Evolutionary conservation across 1,140 invertebrate species (phyloP), one percentile per base, ranked within the genome.

Genomic region (Nomia melanderi): DNA sequence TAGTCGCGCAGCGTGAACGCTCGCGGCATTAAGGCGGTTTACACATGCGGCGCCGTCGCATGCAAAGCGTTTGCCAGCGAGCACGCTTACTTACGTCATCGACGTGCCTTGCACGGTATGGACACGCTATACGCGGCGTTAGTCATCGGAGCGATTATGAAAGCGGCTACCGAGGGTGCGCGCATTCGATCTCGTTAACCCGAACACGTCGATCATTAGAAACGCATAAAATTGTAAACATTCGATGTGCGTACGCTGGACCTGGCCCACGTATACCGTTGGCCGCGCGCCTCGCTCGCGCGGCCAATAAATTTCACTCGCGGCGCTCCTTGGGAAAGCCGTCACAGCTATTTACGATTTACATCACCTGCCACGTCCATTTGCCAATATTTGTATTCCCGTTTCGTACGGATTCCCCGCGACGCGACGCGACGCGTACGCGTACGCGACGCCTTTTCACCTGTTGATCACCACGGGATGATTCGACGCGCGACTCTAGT

Each of bases 91-190:
- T 90, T 87, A 86, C 89, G 90, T 91, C 90, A 91, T 79, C 80
- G 87, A 70, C 84, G 72, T 90, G 86, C 90, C 90, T 78, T 90
- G 87, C 89, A 90, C 87, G 88, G 88, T 79, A 86, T 89, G 85
- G 87, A 79, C 82, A 79, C 77, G 83, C 79, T 87, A 81, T 75
- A 50, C 70, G 33, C 73, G 76, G 78, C 77, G 78, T 90, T 90
- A 90, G 89, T 91, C 90, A 91, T 84, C 78, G 47, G n/a, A 65
- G 47, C 27, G 56, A 70, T 83, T 83, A 80, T 57, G 60, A 84
- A 84, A 81, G 74, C 47, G 31, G 50, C 41, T 56, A 65, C 29
- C 8, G 11, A 8, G 64, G 50, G 60, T 44, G 33, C 60, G 33
- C 47, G 20, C 17, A 47, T 1, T 47, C 29, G 39, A 25, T 50